Percentiles rank a stretch among this genome's conserved stretches.
Conservation (phyloP, 2,797 vertebrate species). For the Takifugu ocellatus region DNA sequence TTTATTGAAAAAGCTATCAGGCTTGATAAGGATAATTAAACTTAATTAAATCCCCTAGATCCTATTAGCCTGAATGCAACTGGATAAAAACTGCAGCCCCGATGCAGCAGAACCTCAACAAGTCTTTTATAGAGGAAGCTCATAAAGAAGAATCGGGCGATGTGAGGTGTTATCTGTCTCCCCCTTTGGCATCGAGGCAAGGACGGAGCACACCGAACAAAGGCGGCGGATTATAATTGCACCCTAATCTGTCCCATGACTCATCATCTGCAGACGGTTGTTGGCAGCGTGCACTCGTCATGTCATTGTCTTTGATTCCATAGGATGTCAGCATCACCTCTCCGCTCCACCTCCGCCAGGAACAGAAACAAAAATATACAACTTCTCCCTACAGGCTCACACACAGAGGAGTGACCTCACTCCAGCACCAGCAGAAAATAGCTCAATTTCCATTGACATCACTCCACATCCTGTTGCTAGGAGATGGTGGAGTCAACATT, state of each 20-base stretch:
- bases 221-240: slow-evolving; percentile 33
- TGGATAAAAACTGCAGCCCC: slow-evolving; percentile 22
- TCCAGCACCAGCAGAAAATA: slow-evolving; percentile 67
- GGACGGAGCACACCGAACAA: slow-evolving; percentile 27
- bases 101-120: slow-evolving; percentile 5
- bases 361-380: slow-evolving; percentile 39
- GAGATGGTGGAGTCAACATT: slow-evolving; percentile 73
- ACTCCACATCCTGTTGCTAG: slow-evolving; percentile 73
- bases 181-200: slow-evolving; percentile 27
- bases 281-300: slow-evolving; percentile 44
- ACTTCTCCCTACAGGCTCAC: slow-evolving; percentile 32
- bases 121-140: slow-evolving; percentile 9
- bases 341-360: slow-evolving; percentile 12
- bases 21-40: slow-evolving; percentile 55
- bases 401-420: slow-evolving; percentile 63
- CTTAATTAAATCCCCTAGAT: slow-evolving; percentile 31
- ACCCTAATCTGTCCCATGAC: slow-evolving; percentile 55
- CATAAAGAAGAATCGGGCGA: slow-evolving; percentile 6
- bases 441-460: slow-evolving; percentile 77
- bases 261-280: slow-evolving; percentile 42
- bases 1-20: slow-evolving; percentile 50
- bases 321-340: slow-evolving; percentile 36
- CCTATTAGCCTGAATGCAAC: slow-evolving; percentile 42
- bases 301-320: slow-evolving; percentile 33
- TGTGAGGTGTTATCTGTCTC: slow-evolving; percentile 29